These are phyloP conservation scores for Bubo scandiacus DNA, from an alignment of 2,113 vertebrate species.

Conservation along the genomic window DNA sequence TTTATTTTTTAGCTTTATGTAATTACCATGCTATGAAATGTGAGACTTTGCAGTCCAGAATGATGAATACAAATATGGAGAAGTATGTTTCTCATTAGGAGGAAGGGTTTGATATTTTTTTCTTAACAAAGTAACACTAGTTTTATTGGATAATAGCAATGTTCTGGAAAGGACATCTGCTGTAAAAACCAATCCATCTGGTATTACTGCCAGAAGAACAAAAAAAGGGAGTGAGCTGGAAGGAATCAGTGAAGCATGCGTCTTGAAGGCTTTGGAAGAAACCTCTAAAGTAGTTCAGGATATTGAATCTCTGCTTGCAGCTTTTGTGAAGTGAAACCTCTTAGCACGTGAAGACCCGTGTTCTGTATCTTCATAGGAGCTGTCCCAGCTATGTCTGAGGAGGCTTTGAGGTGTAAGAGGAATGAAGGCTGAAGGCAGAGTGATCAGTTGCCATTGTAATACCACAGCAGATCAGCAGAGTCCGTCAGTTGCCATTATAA, in stretches of 20 bases:
- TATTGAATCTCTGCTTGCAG: conserved; percentile 73
- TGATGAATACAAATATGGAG: neutral
- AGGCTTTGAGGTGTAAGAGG: fast-evolving
- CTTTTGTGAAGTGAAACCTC: conserved; percentile 36
- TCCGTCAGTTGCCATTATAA: no score
- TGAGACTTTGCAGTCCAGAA: neutral
- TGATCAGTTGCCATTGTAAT: fast-evolving
- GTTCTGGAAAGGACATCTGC: conserved; percentile 1
- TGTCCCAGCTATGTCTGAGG: neutral
- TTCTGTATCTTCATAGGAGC: fast-evolving
- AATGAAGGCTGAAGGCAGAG: neutral
- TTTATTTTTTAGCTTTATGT: neutral
- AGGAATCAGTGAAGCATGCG: neutral
- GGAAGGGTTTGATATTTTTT: neutral
- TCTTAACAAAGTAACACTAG: conserved; percentile 69
- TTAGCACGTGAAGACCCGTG: neutral
- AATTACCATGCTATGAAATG: neutral
- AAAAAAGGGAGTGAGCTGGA: neutral
- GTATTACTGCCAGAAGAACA: neutral
- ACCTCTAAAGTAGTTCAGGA: conserved; percentile 74
- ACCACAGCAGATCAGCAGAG: neutral
- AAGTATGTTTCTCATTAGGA: neutral
- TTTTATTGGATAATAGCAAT: conserved; percentile 70
- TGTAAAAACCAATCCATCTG: neutral
- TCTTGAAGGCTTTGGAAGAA: conserved; percentile 68